A percentile compares a stretch with the other conserved stretches of the same genome.
Conservation (phyloP, 2,113 vertebrate species). For the Anguilla japonica region DNA sequence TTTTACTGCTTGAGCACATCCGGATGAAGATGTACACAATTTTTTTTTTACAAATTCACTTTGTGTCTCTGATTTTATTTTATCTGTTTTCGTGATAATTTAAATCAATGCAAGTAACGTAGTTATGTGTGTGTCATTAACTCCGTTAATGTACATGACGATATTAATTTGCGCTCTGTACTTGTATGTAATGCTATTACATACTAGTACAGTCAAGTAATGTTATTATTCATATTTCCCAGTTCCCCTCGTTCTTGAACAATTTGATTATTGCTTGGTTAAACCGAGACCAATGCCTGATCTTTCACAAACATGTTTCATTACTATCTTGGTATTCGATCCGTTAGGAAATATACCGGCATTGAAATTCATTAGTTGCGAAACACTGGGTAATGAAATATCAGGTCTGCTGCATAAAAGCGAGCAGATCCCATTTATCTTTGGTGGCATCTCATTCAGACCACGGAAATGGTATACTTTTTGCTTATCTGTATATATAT, state of each 20-base stretch:
- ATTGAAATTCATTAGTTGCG: not conserved
- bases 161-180: not conserved
- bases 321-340: not conserved
- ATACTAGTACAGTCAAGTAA: not conserved
- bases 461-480: not conserved
- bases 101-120: not conserved
- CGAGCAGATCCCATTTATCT: not conserved
- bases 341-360: not conserved
- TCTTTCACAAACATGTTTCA: not conserved
- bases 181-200: not conserved
- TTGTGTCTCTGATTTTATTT: not conserved
- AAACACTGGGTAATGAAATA: not conserved
- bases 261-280: not conserved
- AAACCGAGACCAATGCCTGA: not conserved
- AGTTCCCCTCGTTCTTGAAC: not conserved
- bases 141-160: not conserved
- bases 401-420: not conserved
- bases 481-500: not conserved
- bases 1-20: not conserved
- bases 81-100: not conserved
- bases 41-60: not conserved
- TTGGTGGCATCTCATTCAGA: not conserved
- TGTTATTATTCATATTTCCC: not conserved
- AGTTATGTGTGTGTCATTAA: not conserved
- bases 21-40: constrained; percentile 13